Evolutionary conservation across 30 jellyfish, hydroid and myxozoan species (phyloP), one percentile per base, ranked within the genome.

Genomic region (Chrysaora quinquecirrha): DNA sequence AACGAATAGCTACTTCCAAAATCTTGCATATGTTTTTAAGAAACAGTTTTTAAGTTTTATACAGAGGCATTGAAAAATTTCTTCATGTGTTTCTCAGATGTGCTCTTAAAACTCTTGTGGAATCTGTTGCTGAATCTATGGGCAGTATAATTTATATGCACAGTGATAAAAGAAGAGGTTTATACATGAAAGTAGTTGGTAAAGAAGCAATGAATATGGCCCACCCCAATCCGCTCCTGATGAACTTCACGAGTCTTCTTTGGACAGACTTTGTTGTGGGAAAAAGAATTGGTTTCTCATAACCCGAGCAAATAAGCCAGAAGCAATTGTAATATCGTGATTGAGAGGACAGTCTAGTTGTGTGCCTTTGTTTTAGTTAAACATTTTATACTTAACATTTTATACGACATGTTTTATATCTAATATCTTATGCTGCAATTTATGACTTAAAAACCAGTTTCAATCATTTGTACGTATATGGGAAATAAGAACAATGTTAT

Each of bases 221-320:
- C 68, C 68, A 52, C 68, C 68, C 29, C 68, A 4, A 19, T 25
- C 9, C 19, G 68, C 68, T 52, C 27, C 68, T 25, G 68, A 52
- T 52, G 68, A 52, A 12, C 68, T 52, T 52, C 68, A 4, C 68
- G 68, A 52, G 68, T 52, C 68, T 52, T 12, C 68, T 10, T 52
- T 52, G 68, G 68, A 52, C 68, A 52, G 68, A 19, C 68, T 4
- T 52, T 52, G 9, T 19, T 12, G 6, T 4, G 68, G 68, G 19
- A 52, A 52, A 52, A 52, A 52, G 68, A 52, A 52, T 25, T 52
- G 68, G 68, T 25, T 4, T 20, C 19, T 52, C 25, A 52, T 52
- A 9, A 52, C 68, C 29, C 68, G 68, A 52, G 9, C 68, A 52
- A 52, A 52, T 52, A 52, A 52, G 68, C 68, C 68, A 52, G 68